Evolutionary conservation across 1,140 invertebrate species (phyloP), one percentile per base, ranked within the genome.

Genomic region (Chymomyza costata): DNA sequence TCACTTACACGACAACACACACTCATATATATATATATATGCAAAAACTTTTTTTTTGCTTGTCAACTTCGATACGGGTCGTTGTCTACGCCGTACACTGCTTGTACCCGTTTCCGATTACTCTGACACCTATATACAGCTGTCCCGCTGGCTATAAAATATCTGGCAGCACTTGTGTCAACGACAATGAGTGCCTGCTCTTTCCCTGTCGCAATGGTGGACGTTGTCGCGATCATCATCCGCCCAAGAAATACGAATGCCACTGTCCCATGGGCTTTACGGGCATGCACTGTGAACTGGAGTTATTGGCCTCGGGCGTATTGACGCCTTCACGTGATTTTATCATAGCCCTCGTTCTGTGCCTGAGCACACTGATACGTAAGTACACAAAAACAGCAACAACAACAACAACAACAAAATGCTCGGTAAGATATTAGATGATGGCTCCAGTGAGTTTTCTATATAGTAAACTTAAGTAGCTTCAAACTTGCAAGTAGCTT

Each of bases 271-370:
- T 88, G 59, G 91, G 91, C 53, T 95, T 91, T 87, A 91, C 90
- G 6, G 94, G 94, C 51, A 88, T 89, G 52, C 89, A 94, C 86
- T 96, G 94, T 86, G 92, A 94, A 83, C 85, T 93, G 62, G 90
- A 91, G 78, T 86, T 92, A 52, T 89, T 90, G 38, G 90, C 91
- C 53, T 90, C 92, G n/a, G 92, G 92, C 55, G 90, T 91, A 81
- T 91, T 93, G 84, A 92, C 91, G 81, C 92, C 92, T 25, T 92
- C 92, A 43, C 90, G 90, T 84, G 93, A 94, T 89, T 95, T 94
- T 88, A 91, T 94, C 87, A 91, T 94, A 86, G 92, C 92, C 82
- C 88, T 94, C 85, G 89, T 93, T 82, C 88, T 91, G 86, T 93
- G 92, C 88, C 88, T 93, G 65, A 89, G 92, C 85, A 87, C 91